These are phyloP conservation scores for Neocrepidodera transversa DNA, from an alignment of 2,888 invertebrate genomes.

Conservation along the genomic window DNA sequence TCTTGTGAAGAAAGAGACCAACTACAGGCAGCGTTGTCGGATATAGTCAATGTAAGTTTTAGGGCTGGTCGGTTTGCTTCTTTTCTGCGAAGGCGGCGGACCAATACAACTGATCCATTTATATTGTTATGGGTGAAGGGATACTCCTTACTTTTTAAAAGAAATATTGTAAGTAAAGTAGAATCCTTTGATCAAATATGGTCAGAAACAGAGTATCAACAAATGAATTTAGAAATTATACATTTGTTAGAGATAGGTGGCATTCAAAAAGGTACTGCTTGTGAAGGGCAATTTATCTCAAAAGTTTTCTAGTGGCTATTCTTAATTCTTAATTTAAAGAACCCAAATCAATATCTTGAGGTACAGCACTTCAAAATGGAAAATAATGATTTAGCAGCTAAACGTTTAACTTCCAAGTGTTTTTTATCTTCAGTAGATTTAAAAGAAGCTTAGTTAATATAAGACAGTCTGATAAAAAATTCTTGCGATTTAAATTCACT, in stretches of 20 bases:
- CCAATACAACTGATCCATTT: too few species aligned
- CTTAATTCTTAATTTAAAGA: neutral
- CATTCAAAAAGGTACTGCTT: neutral
- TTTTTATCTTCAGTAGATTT: neutral
- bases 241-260: neutral
- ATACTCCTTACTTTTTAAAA: too few species aligned
- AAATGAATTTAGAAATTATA: neutral
- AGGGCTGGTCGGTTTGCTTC: too few species aligned
- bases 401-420: neutral
- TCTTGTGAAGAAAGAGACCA: too few species aligned
- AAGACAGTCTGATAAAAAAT: neutral
- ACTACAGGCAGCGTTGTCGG: too few species aligned
- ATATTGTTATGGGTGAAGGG: too few species aligned
- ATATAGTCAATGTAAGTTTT: too few species aligned
- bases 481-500: neutral
- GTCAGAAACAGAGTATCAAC: too few species aligned
- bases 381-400: neutral
- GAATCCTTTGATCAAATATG: too few species aligned
- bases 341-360: neutral
- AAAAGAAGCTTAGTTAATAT: neutral
- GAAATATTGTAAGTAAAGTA: too few species aligned
- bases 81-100: too few species aligned
- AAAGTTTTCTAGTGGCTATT: neutral
- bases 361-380: too few species aligned
- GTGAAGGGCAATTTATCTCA: neutral